Percentiles rank a stretch among this genome's conserved stretches.
Conservation (phyloP, 1,140 invertebrate species). For the Dendrolimus kikuchii region DNA sequence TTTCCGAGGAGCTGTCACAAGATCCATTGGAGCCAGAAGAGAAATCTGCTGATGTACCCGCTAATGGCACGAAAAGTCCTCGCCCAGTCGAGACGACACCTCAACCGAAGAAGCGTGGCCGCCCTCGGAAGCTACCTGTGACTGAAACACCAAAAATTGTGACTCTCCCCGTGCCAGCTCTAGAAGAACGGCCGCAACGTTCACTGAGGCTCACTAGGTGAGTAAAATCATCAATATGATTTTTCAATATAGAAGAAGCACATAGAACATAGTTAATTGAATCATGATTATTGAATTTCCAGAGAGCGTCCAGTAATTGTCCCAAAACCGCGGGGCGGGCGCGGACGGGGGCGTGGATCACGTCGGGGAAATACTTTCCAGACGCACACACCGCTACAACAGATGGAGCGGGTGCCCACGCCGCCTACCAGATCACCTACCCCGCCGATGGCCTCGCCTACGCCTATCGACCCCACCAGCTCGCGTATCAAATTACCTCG, state of each 20-base stretch:
- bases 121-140: conserved; percentile 60
- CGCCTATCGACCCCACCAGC: conserved; percentile 49
- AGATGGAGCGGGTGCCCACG: too few relatives aligned
- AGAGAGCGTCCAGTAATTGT: conserved; percentile 61
- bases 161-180: conserved; percentile 44
- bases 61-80: conserved; percentile 8
- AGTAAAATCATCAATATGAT: conserved; percentile 5
- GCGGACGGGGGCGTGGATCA: conserved; percentile 32
- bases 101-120: conserved; percentile 63
- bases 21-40: conserved; percentile 61
- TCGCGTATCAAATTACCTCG: conserved; percentile 58
- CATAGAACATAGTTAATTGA: background rate
- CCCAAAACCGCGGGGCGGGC: conserved; percentile 55
- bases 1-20: conserved; percentile 51
- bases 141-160: conserved; percentile 46
- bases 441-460: conserved; percentile 1
- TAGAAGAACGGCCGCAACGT: conserved; percentile 63
- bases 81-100: conserved; percentile 44
- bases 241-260: background rate
- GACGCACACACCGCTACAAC: conserved; percentile 15
- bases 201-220: conserved; percentile 62
- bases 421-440: too few relatives aligned
- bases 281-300: conserved; percentile 15
- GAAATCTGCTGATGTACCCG: too few relatives aligned
- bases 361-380: conserved; percentile 19